Percentiles rank a stretch among this genome's conserved stretches.
phyloP scores from a whole-genome alignment of 53 echinoderm and acorn worm species.

The Echinometra lucunter region DNA sequence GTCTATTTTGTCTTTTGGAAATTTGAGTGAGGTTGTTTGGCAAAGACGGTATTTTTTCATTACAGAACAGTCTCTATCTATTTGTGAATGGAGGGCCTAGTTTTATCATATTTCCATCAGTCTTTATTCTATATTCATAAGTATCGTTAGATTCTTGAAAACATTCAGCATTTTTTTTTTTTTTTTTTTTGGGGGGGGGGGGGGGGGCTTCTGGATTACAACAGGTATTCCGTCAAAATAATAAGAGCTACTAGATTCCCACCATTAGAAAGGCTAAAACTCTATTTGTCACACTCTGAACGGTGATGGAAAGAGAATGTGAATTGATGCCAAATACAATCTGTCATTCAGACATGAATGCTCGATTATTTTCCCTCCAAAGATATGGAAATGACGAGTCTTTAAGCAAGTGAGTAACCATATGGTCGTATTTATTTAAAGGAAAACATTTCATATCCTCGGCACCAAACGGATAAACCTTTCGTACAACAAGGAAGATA shows the following conservation, averaged over 20 bases:
- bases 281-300: too few relatives aligned
- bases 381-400: not conserved
- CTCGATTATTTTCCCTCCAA: not conserved
- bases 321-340: too few relatives aligned
- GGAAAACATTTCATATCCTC: constrained; percentile 40
- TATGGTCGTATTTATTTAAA: not conserved
- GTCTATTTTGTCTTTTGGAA: too few relatives aligned
- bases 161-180: too few relatives aligned
- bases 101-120: not conserved
- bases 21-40: not conserved
- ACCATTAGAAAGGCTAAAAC: too few relatives aligned
- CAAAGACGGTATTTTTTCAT: not conserved
- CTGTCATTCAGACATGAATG: not conserved
- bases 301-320: too few relatives aligned
- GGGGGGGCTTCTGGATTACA: too few relatives aligned
- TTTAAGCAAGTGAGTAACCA: not conserved
- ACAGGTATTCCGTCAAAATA: too few relatives aligned
- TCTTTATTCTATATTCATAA: not conserved
- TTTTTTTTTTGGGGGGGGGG: too few relatives aligned
- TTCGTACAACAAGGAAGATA: not conserved
- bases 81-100: not conserved
- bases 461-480: not conserved
- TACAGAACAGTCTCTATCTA: not conserved
- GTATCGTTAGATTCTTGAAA: not conserved
- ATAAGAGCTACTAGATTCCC: too few relatives aligned